Conservation (phyloP, 1,140 invertebrate genomes). For the Pseudomyrmex flavicornis region DNA sequence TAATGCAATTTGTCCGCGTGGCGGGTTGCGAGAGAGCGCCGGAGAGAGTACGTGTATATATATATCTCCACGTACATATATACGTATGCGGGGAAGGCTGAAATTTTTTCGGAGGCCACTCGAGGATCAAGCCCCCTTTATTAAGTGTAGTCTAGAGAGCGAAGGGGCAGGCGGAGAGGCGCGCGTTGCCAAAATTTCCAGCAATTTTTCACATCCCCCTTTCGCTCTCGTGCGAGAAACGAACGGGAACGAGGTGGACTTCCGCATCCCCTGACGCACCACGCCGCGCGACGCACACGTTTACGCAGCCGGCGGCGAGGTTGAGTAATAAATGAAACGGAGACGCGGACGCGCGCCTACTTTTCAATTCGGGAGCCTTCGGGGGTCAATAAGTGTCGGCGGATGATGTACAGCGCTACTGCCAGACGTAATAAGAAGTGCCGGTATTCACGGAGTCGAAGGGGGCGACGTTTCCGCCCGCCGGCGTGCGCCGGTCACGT, state of each 20-base stretch:
- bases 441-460: constrained; percentile 32
- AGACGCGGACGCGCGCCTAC: constrained; percentile 77
- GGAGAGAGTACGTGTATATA: not conserved
- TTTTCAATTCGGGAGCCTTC: constrained; percentile 80
- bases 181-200: constrained; percentile 71
- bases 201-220: constrained; percentile 77
- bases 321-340: constrained; percentile 78
- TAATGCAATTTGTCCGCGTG: constrained; percentile 70
- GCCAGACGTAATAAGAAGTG: constrained; percentile 76
- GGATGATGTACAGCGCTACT: constrained; percentile 78
- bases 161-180: constrained; percentile 18
- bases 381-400: constrained; percentile 83
- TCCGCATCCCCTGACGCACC: constrained; percentile 9
- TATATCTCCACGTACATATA: not conserved
- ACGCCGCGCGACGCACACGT: constrained; percentile 24
- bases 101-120: constrained; percentile 68
- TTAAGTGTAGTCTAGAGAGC: constrained; percentile 64
- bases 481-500: constrained; percentile 31
- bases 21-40: constrained; percentile 39
- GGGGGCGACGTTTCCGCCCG: not conserved
- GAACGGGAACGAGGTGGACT: constrained; percentile 65
- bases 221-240: constrained; percentile 46
- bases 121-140: constrained; percentile 64
- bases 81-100: not conserved
- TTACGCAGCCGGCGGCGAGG: constrained; percentile 50